These are phyloP conservation scores for Schizothorax lantsangensis DNA, from an alignment of 2,797 vertebrate species.

Conservation along the genomic window DNA sequence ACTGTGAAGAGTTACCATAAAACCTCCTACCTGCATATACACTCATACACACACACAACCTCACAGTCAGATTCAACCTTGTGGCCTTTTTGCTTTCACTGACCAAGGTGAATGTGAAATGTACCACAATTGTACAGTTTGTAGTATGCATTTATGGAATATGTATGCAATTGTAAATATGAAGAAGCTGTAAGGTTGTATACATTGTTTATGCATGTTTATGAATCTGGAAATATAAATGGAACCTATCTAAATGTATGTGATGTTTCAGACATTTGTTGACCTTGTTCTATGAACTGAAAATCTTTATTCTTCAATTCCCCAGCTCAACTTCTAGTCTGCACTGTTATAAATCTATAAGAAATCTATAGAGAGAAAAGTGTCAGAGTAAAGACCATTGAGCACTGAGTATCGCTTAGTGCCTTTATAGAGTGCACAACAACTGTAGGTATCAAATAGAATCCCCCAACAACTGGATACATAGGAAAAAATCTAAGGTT, in stretches of 20 bases:
- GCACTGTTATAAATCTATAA: constrained; percentile 35
- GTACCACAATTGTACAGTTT: background rate
- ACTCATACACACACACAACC: constrained; percentile 50
- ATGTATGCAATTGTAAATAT: constrained; percentile 15
- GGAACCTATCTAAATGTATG: background rate
- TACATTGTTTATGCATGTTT: constrained; percentile 5
- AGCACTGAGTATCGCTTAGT: background rate
- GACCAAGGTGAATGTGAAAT: constrained; percentile 22
- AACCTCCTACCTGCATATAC: constrained; percentile 40
- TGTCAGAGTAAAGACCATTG: background rate
- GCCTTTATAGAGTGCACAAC: background rate
- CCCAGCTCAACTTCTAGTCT: background rate
- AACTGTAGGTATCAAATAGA: background rate
- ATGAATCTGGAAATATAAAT: constrained; percentile 1
- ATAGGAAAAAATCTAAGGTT: background rate
- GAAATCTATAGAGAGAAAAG: constrained; percentile 30
- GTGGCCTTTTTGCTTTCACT: background rate
- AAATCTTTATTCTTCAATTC: constrained; percentile 36
- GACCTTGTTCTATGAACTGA: constrained; percentile 27
- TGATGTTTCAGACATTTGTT: constrained; percentile 16
- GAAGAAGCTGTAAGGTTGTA: background rate
- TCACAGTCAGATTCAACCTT: constrained; percentile 40
- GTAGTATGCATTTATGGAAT: background rate
- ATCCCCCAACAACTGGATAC: background rate
- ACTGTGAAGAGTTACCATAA: constrained; percentile 59